Evolutionary conservation across 1,140 invertebrate species (phyloP), one percentile per base, ranked within the genome.

Genomic region (Euwallacea fornicatus): DNA sequence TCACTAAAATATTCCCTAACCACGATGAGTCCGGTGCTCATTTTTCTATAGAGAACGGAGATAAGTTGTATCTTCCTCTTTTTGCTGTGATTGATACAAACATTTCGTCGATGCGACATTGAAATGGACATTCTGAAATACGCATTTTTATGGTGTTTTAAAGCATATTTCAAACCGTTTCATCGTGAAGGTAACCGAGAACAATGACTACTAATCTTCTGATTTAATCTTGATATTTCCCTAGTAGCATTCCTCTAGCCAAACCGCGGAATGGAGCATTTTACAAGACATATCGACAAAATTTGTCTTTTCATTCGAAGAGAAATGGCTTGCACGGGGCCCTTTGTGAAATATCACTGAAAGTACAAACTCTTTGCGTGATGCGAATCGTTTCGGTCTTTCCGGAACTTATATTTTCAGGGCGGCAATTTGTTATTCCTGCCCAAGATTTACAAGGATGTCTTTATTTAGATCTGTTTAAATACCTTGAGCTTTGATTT

Each of bases 331-430:
- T 53, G 63, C 50, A 65, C 63, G 33, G 7, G 47, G 50, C 33
- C 21, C 47, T 65, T 65, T 33, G 47, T 65, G 54, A 65, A 65
- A 65, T 65, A 65, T 65, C 47, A 65, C 63, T 54, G 63, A 11
- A 54, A 65, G 43, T 65, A 54, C 46, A 65, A 65, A 65, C 63
- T 55, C 42, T 65, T 65, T 65, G 63, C 63, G 63, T 65, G 63
- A 65, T 53, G 8, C 47, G 63, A 65, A 65, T 65, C 63, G 63
- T 54, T 65, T 65, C 47, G 63, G 47, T 65, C 63, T 65, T 65
- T 65, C 50, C 63, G 13, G 61, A 63, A 63, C 13, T 54, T 54
- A 53, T 55, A 65, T 65, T 65, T 65, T 65, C 47, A 65, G 16
- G 63, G 47, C 10, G 42, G 47, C 16, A 65, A 65, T 65, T 65